Conservation (phyloP, 2,797 vertebrate genomes). For the Darevskia nairensis region DNA sequence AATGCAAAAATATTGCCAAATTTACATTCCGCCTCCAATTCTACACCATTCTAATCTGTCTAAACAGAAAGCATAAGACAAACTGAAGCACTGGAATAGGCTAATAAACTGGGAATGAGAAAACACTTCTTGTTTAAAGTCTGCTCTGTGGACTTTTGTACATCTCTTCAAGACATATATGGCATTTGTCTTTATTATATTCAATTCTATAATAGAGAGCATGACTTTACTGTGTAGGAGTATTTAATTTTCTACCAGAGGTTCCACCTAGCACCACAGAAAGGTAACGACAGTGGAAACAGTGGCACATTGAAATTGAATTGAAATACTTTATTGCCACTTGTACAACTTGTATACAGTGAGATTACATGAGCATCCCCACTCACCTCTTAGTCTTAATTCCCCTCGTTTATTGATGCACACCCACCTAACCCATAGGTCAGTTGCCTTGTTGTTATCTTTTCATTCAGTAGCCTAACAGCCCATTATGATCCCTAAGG, state of each 20-base stretch:
- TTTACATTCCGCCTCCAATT: background rate
- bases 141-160: background rate
- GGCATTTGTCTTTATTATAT: background rate
- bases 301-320: background rate
- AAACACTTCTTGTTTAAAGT: background rate
- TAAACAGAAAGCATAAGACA: background rate
- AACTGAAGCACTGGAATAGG: background rate
- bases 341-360: too few relatives aligned
- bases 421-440: too few relatives aligned
- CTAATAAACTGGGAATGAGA: background rate
- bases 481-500: background rate
- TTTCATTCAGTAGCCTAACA: too few relatives aligned
- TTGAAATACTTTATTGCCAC: too few relatives aligned
- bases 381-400: too few relatives aligned
- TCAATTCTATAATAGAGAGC: background rate
- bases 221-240: background rate
- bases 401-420: too few relatives aligned
- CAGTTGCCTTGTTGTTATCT: too few relatives aligned
- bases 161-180: background rate
- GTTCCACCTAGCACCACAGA: background rate
- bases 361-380: too few relatives aligned
- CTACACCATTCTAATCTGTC: slow-evolving; percentile 3
- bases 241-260: background rate
- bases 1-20: background rate
- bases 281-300: background rate